Evolutionary conservation across 2,113 vertebrate genomes (phyloP), one percentile per base, ranked within the genome.

Genomic region (Boulengeromyrus knoepffleri): DNA sequence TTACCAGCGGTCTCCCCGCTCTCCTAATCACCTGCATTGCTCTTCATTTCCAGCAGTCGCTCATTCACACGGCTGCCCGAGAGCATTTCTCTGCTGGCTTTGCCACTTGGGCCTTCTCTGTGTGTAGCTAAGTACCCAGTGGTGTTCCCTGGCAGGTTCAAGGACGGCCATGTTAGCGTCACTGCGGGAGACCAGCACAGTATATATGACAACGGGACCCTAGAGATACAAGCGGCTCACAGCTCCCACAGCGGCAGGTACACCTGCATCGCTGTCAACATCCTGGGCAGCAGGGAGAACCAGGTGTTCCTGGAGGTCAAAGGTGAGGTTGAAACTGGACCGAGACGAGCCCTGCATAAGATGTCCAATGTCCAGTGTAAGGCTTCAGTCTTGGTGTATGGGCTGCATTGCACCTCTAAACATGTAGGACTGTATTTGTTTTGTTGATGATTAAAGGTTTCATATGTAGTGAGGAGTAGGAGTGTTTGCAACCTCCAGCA

Each of bases 241-340:
- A 94, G 96, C 45, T 93, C 93, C 66, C 96, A 96, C 91, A 93
- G 94, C 2, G 99, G 97, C 53, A 97, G 96, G 31, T 99, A 99
- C 89, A 98, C 96, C 0, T 99, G 99, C n/a, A 95, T 97, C 88
- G 98, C 98, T 91, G 94, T 93, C 39, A 99, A 99, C 94, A 92
- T 90, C 52, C 95, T 98, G 24, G 98, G 98, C 17, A 97, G 95
- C 80, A 94, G 91, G 77, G 97, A 98, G 94, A 99, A 99, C 92
- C 97, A 97, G 15, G 95, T 99, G 87, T 95, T 94, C 31, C 93
- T 99, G 94, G 97, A 99, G 95, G 96, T 99, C 94, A 99, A 99
- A 97, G 98, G 99, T 99, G 94, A 97, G 95, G 91, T 62, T 8
- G n/a, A 24, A 85, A 85, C 21, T 10, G 19, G 42, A 45, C 83